Evolutionary conservation across 2,888 invertebrate genomes (phyloP).

Genomic region (Dynastes tityus): DNA sequence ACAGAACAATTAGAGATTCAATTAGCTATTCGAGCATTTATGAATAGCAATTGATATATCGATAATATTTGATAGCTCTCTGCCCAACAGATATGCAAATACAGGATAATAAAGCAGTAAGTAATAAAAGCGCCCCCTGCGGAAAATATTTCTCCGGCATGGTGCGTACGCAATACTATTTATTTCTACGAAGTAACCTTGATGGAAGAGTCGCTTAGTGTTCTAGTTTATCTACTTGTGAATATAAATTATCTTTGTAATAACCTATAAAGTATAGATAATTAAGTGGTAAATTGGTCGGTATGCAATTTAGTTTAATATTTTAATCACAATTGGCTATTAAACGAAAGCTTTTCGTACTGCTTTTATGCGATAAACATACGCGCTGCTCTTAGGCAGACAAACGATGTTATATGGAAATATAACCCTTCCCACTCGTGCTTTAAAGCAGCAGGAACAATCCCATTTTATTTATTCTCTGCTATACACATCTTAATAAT

Average conservation of each 20-base stretch:
- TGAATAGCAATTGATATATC: background rate
- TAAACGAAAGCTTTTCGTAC: too few relatives aligned
- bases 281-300: constrained; percentile 13
- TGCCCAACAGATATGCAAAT: constrained; percentile 13
- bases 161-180: background rate
- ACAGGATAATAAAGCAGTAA: constrained; percentile 30
- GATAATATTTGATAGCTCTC: constrained; percentile 16
- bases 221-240: background rate
- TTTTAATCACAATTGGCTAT: background rate
- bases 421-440: too few relatives aligned
- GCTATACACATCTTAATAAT: too few relatives aligned
- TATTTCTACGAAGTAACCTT: too few relatives aligned
- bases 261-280: constrained; percentile 21
- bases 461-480: too few relatives aligned
- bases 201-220: too few relatives aligned
- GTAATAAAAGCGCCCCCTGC: constrained; percentile 55
- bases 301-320: background rate
- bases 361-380: too few relatives aligned
- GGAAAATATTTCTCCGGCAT: constrained; percentile 33
- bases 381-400: too few relatives aligned
- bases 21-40: too few relatives aligned
- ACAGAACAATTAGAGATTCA: too few relatives aligned
- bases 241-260: constrained; percentile 30
- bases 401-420: too few relatives aligned
- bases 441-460: too few relatives aligned